Conservation (phyloP, 2,888 invertebrate species). For the Protodeltote pygarga region DNA sequence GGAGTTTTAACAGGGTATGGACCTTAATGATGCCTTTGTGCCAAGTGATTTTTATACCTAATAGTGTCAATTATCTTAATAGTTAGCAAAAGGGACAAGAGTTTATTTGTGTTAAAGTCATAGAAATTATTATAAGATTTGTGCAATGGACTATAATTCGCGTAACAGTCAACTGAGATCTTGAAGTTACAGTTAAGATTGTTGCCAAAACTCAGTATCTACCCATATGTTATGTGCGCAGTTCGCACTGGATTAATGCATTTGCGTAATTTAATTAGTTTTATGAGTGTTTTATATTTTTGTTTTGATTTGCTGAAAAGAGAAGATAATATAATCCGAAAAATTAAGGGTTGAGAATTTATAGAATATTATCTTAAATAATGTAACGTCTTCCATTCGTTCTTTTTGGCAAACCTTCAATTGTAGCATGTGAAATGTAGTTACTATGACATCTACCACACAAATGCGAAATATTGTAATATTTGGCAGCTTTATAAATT, state of each 20-base stretch:
- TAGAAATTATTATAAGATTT: slow-evolving; percentile 77
- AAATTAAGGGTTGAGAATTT: slow-evolving; percentile 59
- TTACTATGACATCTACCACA: slow-evolving; percentile 71
- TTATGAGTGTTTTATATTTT: slow-evolving; percentile 68
- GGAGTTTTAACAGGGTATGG: slow-evolving; percentile 85
- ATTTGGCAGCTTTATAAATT: slow-evolving; percentile 56
- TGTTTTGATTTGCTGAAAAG: slow-evolving; percentile 72
- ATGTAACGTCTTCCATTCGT: slow-evolving; percentile 81
- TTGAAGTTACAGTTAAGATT: slow-evolving; percentile 62
- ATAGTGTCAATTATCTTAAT: slow-evolving; percentile 84
- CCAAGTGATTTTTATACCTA: slow-evolving; percentile 84
- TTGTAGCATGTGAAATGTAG: slow-evolving; percentile 77
- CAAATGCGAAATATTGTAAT: slow-evolving; percentile 29
- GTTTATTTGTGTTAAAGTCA: slow-evolving; percentile 78
- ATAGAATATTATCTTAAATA: slow-evolving; percentile 57
- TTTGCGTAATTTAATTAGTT: slow-evolving; percentile 84
- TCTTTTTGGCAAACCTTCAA: slow-evolving; percentile 79
- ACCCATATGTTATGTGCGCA: slow-evolving; percentile 59
- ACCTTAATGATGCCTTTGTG: slow-evolving; percentile 85
- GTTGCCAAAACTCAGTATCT: slow-evolving; percentile 74
- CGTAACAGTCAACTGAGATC: slow-evolving; percentile 62
- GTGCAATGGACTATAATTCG: slow-evolving; percentile 76
- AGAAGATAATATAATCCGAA: slow-evolving; percentile 59
- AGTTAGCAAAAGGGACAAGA: slow-evolving; percentile 78
- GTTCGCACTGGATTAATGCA: slow-evolving; percentile 75